Evolutionary conservation across 2,113 vertebrate genomes (phyloP), one percentile per base, ranked within the genome.

Genomic region (Erythrolamprus reginae): DNA sequence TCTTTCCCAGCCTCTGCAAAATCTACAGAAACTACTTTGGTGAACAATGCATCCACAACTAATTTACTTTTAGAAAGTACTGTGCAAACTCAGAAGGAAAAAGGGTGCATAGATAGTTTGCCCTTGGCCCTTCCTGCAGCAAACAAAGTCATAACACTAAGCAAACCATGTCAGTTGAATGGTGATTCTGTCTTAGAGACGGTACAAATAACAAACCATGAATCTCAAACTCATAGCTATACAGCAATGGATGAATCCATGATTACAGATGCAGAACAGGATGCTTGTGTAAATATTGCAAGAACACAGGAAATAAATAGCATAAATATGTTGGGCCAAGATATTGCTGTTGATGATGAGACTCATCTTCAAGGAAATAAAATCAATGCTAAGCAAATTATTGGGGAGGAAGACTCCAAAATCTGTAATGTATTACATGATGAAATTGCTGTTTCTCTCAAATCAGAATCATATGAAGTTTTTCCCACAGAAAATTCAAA

Each of bases 161-260:
- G 87, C 21, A 87, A 93, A 4, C 33, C 88, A 45, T 90, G n/a
- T 26, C 45, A 82, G 90, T 28, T 87, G 86, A 65, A 89, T 77
- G 2, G 1, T 5, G 1, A 5, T 1, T 91, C 88, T 89, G 86
- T 89, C 17, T 61, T 90, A 84, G 50, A 88, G 56, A 88, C 8
- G 9, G 88, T 88, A 53, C 45, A 88, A 42, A n/a, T 82, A 23
- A 12, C 21, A 88, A 91, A 86, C 53, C 58, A 90, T 52, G 0
- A 2, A 38, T 87, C 23, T 84, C 93, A 90, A 93, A 90, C 4
- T 48, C 17, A 51, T 5, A 7, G 52, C 56, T 21, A 51, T n/a
- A 55, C 38, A 2, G 15, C 77, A 58, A 84, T 85, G 51, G 33
- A 92, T 28, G 84, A 93, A 92, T 33, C 93, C 86, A 19, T 52